A percentile compares a stretch with the other conserved stretches of the same genome.
phyloP scores from a whole-genome alignment of 2,113 vertebrate genomes.

The Brachypteracias leptosomus region DNA sequence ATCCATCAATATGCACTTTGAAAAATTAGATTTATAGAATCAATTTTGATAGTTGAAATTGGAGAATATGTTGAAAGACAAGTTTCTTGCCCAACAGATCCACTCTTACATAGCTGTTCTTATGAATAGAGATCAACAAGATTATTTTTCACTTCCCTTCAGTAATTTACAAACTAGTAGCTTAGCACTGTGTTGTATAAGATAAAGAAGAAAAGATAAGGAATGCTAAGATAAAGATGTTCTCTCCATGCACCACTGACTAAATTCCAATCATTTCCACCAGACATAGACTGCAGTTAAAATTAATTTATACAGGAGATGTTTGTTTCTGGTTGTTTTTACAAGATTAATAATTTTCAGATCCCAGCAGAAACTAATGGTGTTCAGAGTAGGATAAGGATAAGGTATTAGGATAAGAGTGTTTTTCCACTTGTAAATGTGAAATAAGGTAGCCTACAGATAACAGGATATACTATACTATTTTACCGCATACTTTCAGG shows the following conservation, averaged over 20 bases:
- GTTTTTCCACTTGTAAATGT: neutral
- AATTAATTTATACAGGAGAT: neutral
- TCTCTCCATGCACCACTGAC: neutral
- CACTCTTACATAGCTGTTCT: neutral
- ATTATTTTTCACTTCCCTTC: neutral
- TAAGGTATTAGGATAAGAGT: neutral
- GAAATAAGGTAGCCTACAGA: neutral
- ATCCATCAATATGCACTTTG: neutral
- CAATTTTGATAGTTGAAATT: neutral
- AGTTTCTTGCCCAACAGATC: neutral
- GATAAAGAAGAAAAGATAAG: neutral
- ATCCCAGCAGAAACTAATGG: neutral
- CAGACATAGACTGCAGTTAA: neutral
- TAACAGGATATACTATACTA: neutral
- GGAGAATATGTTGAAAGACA: neutral
- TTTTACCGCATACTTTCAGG: neutral
- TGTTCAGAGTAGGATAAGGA: neutral
- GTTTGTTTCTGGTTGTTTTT: neutral
- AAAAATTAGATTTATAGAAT: neutral
- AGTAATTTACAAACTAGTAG: neutral
- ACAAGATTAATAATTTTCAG: neutral
- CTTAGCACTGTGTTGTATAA: neutral
- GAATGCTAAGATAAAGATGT: neutral
- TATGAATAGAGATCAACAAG: neutral
- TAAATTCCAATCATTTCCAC: neutral